These are phyloP conservation scores for Muschampia plurimacula DNA, from an alignment of 2,888 invertebrate genomes.

Conservation along the genomic window DNA sequence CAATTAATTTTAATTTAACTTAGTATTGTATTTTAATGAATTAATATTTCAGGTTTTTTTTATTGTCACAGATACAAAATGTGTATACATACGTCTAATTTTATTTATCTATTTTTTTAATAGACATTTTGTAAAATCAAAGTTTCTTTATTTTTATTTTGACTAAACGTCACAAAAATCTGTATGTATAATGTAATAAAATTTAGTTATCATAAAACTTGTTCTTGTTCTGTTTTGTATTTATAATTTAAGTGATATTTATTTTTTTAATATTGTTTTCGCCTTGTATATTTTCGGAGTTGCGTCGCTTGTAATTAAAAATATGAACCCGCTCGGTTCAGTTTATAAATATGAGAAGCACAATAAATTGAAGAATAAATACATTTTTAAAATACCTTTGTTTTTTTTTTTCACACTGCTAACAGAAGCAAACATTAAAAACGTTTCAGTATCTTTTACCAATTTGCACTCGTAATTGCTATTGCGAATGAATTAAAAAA, in stretches of 20 bases:
- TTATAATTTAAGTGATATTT: constrained; percentile 66
- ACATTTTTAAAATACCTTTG: constrained; percentile 72
- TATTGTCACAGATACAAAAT: too few relatives aligned
- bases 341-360: constrained; percentile 81
- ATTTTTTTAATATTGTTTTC: constrained; percentile 69
- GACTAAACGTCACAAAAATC: constrained; percentile 10
- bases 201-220: constrained; percentile 53
- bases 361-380: constrained; percentile 84
- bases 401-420: constrained; percentile 14
- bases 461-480: too few relatives aligned
- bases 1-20: too few relatives aligned
- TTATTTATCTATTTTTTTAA: neutral
- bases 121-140: neutral
- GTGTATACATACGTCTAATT: neutral
- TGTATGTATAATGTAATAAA: constrained; percentile 32
- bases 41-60: too few relatives aligned
- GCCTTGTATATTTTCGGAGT: constrained; percentile 66
- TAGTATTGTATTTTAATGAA: too few relatives aligned
- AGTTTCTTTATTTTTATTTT: neutral
- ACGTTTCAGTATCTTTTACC: too few relatives aligned
- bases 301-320: constrained; percentile 71
- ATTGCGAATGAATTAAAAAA: too few relatives aligned
- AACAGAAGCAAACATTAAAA: too few relatives aligned
- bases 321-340: constrained; percentile 63
- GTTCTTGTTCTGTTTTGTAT: constrained; percentile 59